Percentiles rank a stretch among this genome's conserved stretches.
These are phyloP conservation scores for Crossocerus cetratus DNA, from an alignment of 2,888 invertebrate species.

Conservation along the genomic window DNA sequence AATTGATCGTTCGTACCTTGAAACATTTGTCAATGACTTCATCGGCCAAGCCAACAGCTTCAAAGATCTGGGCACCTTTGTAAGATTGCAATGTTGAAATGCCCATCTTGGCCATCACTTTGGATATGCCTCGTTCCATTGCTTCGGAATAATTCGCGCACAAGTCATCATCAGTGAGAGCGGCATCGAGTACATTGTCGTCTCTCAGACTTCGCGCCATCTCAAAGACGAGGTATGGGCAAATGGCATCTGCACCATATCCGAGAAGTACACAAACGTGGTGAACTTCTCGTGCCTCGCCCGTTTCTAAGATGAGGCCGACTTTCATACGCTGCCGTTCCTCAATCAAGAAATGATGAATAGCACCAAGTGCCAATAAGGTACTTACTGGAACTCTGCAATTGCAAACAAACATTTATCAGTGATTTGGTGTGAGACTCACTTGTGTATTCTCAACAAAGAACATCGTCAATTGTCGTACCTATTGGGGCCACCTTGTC, in stretches of 20 bases:
- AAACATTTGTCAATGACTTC: constrained; percentile 98
- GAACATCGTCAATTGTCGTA: constrained; percentile 32
- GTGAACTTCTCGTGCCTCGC: constrained; percentile 96
- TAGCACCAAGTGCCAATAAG: constrained; percentile 92
- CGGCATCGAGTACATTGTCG: constrained; percentile 89
- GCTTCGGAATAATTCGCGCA: constrained; percentile 93
- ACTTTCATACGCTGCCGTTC: constrained; percentile 97
- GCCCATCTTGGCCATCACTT: constrained; percentile 99
- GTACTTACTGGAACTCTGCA: constrained; percentile 86
- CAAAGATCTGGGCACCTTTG: constrained; percentile 99
- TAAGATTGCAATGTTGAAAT: constrained; percentile 99
- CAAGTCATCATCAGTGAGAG: constrained; percentile 87
- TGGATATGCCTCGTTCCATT: constrained; percentile 92
- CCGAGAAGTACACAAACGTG: constrained; percentile 97
- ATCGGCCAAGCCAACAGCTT: constrained; percentile 95
- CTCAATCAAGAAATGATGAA: constrained; percentile 97
- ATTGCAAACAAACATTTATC: not conserved
- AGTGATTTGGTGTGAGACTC: not conserved
- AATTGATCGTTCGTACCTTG: constrained; percentile 81
- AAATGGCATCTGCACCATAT: constrained; percentile 98
- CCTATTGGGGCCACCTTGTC: constrained; percentile 80
- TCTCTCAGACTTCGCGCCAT: constrained; percentile 91
- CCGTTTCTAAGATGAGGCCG: constrained; percentile 96
- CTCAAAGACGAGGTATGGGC: constrained; percentile 97
- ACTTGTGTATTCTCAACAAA: not conserved